Percentiles rank a stretch among this genome's conserved stretches.
Conservation (phyloP, 2,888 invertebrate genomes). For the Shargacucullia verbasci region DNA sequence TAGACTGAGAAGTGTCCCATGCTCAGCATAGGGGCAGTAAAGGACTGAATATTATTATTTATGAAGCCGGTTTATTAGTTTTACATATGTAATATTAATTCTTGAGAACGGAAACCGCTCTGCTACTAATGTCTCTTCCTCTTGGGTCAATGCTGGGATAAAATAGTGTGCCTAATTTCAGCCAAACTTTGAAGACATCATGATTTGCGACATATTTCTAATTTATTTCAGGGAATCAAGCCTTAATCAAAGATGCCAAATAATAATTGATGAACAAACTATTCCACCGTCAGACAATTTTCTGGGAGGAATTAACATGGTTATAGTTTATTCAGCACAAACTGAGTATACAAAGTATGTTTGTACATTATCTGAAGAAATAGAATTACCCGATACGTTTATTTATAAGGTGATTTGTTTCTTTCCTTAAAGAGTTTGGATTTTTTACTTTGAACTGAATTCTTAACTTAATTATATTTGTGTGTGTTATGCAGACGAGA, state of each 20-base stretch:
- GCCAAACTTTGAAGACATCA: too few relatives aligned
- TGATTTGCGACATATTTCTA: not conserved
- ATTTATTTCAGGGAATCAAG: conserved; percentile 64
- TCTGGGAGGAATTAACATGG: conserved; percentile 73
- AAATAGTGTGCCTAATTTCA: too few relatives aligned
- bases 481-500: conserved; percentile 67
- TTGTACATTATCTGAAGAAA: conserved; percentile 77
- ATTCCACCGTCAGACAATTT: conserved; percentile 58
- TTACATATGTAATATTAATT: too few relatives aligned
- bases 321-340: conserved; percentile 83
- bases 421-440: not conserved
- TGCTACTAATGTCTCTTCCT: too few relatives aligned
- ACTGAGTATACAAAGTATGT: conserved; percentile 87
- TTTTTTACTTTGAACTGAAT: not conserved
- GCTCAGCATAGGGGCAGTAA: too few relatives aligned
- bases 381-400: conserved; percentile 87
- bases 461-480: too few relatives aligned
- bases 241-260: conserved; percentile 74
- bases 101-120: too few relatives aligned
- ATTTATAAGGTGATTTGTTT: conserved; percentile 80
- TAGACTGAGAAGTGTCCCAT: too few relatives aligned
- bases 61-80: too few relatives aligned
- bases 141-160: too few relatives aligned
- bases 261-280: conserved; percentile 69
- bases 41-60: too few relatives aligned